Evolutionary conservation across 2,888 invertebrate genomes (phyloP).

Genomic region (Drosophila anomalipes): DNA sequence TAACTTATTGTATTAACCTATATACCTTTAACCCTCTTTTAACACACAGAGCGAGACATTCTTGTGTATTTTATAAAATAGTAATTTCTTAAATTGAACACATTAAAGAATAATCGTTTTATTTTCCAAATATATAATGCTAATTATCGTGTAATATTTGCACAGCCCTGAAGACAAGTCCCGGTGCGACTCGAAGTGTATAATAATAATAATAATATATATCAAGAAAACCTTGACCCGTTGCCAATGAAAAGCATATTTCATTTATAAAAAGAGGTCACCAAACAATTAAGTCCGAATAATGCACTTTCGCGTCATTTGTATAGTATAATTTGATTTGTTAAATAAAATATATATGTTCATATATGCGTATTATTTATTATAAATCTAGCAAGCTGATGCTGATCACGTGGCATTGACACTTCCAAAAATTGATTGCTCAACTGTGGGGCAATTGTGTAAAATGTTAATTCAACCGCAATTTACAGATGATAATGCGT

Average conservation of each 20-base stretch:
- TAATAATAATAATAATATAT: not conserved
- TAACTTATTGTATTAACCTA: conserved; percentile 11
- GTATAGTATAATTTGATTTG: not conserved
- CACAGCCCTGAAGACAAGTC: not conserved
- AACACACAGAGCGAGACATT: not conserved
- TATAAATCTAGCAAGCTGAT: conserved; percentile 22
- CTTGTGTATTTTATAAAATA: not conserved
- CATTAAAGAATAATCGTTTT: not conserved
- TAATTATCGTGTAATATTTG: not conserved
- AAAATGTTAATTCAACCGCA: conserved; percentile 11
- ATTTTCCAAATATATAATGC: not conserved
- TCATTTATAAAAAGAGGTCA: not conserved
- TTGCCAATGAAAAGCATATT: not conserved
- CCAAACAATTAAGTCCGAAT: not conserved
- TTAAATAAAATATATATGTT: not conserved
- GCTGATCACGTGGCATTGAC: conserved; percentile 61
- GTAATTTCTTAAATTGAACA: not conserved
- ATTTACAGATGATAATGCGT: not conserved
- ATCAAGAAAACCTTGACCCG: not conserved
- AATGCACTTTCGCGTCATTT: not conserved
- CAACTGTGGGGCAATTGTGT: conserved; percentile 41
- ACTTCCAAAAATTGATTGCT: conserved; percentile 30
- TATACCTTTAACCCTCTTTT: not conserved
- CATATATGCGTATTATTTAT: not conserved
- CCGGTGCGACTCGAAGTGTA: not conserved